These are phyloP conservation scores for Drosophila navojoa DNA, from an alignment of 1,140 invertebrate genomes.

Conservation along the genomic window DNA sequence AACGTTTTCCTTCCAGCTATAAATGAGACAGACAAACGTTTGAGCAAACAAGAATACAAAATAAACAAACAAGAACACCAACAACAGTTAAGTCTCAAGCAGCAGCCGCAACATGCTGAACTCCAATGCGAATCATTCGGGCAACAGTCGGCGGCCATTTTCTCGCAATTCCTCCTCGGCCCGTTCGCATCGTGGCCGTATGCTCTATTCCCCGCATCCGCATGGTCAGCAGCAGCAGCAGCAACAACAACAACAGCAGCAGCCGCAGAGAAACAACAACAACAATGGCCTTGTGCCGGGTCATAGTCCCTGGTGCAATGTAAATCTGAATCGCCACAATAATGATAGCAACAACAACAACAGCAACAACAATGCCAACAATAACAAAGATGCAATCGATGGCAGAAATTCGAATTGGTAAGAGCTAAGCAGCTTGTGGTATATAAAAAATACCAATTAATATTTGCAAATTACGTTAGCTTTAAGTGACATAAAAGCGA, in stretches of 20 bases:
- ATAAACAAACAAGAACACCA: conserved; percentile 25
- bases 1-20: conserved; percentile 49
- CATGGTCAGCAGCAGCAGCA: conserved; percentile 54
- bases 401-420: conserved; percentile 75
- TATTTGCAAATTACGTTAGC: conserved; percentile 61
- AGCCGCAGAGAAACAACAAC: conserved; percentile 35
- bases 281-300: conserved; percentile 61
- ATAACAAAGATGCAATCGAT: conserved; percentile 69
- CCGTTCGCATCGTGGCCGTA: conserved; percentile 69
- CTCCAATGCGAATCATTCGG: conserved; percentile 73
- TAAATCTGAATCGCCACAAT: conserved; percentile 64
- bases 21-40: conserved; percentile 27
- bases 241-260: conserved; percentile 47
- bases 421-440: conserved; percentile 60
- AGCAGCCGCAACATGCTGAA: conserved; percentile 67
- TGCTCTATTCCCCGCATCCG: conserved; percentile 69
- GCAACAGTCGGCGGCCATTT: conserved; percentile 70
- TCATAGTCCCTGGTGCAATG: conserved; percentile 74
- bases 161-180: conserved; percentile 72
- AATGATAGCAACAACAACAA: conserved; percentile 43
- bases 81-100: conserved; percentile 29
- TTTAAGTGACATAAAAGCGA: conserved; percentile 80
- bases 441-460: conserved; percentile 22
- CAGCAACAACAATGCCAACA: conserved; percentile 59
- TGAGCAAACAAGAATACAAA: conserved; percentile 16